phyloP scores from a whole-genome alignment of 2,888 invertebrate species.

The Eristalis arbustorum region DNA sequence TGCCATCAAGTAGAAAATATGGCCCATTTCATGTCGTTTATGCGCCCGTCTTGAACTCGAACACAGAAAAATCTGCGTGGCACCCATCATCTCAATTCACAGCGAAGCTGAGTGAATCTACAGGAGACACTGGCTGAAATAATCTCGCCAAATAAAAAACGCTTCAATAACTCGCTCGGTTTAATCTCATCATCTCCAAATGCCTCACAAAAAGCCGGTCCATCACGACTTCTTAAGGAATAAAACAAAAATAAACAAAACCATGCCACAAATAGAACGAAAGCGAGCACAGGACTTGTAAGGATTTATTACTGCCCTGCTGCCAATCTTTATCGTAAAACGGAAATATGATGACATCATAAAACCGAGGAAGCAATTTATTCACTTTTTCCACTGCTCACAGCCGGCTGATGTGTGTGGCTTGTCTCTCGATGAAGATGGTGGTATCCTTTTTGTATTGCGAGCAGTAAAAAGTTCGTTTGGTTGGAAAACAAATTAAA shows the following conservation, averaged over 20 bases:
- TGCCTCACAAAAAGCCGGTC: background rate
- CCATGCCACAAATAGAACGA: background rate
- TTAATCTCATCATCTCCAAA: conserved; percentile 21
- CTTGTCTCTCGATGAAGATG: conserved; percentile 7
- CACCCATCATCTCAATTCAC: background rate
- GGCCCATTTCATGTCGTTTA: background rate
- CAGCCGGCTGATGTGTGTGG: background rate
- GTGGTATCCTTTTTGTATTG: conserved; percentile 9
- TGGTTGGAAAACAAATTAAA: background rate
- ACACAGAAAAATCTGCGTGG: conserved; percentile 9
- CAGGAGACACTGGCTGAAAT: background rate
- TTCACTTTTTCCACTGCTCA: background rate
- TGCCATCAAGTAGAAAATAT: conserved; percentile 2
- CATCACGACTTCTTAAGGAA: conserved; percentile 5
- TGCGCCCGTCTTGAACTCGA: background rate
- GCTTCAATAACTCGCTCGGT: conserved; percentile 21
- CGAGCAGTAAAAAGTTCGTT: background rate
- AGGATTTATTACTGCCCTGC: conserved; percentile 42
- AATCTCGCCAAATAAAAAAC: conserved; percentile 40
- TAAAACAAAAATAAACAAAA: conserved; percentile 25
- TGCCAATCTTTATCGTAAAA: conserved; percentile 30
- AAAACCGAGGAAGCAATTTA: conserved; percentile 34
- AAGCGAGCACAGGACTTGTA: conserved; percentile 11
- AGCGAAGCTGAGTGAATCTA: background rate
- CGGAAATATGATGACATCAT: conserved; percentile 50